Percentiles rank a stretch among this genome's conserved stretches.
Evolutionary conservation across 2,797 vertebrate genomes (phyloP).

Genomic region (Paguma larvata): DNA sequence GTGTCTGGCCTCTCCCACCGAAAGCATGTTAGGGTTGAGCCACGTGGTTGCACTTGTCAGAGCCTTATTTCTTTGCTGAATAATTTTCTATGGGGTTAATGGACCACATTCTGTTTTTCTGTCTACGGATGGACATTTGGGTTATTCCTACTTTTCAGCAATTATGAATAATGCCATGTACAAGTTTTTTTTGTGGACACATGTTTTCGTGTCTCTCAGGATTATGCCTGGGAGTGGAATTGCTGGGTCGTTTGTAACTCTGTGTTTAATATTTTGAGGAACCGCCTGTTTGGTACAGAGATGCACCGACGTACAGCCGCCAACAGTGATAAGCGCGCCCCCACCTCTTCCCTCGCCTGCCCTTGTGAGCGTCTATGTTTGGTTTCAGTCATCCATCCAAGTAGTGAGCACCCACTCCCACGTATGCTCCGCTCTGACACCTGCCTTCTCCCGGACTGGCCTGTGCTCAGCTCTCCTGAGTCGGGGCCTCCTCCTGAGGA

Average conservation of each 20-base stretch:
- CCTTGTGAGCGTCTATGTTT: not conserved
- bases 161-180: accelerated
- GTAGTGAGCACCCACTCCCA: not conserved
- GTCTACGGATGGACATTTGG: too few species aligned
- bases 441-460: not conserved
- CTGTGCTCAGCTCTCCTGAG: not conserved
- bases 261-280: not conserved
- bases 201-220: not conserved
- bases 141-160: too few species aligned
- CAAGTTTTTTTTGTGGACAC: not conserved
- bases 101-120: too few species aligned
- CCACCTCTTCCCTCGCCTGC: accelerated
- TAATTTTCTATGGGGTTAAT: accelerated
- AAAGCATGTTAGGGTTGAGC: accelerated
- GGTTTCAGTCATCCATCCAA: too few species aligned
- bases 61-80: not conserved
- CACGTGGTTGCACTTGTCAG: accelerated
- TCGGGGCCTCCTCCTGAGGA: not conserved
- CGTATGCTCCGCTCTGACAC: not conserved
- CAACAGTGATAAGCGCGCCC: not conserved
- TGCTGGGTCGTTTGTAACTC: not conserved
- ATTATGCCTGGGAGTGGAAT: not conserved
- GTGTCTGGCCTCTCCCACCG: not conserved
- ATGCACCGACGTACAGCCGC: accelerated
- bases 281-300: not conserved